Evolutionary conservation across 2,113 vertebrate species (phyloP).

Genomic region (Poeciliopsis retropinna): DNA sequence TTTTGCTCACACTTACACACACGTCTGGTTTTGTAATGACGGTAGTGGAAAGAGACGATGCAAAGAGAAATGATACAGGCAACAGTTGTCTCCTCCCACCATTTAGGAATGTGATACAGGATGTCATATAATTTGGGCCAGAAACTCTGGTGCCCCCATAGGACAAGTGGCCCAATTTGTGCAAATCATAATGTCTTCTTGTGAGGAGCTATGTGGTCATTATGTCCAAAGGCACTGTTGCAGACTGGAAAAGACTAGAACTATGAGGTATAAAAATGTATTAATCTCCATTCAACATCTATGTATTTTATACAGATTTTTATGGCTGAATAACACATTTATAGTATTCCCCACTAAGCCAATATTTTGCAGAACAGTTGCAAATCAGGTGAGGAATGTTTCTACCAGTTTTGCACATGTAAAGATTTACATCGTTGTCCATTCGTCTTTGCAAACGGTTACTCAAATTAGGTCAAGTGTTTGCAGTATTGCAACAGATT

Average conservation of each 20-base stretch:
- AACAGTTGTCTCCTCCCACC: neutral
- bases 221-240: neutral
- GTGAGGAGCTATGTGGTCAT: neutral
- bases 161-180: neutral
- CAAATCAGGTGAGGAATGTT: neutral
- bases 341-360: neutral
- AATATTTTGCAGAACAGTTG: neutral
- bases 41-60: constrained; percentile 38
- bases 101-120: constrained; percentile 1
- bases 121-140: neutral
- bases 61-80: neutral
- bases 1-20: constrained; percentile 15
- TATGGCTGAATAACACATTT: neutral
- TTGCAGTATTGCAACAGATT: neutral
- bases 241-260: too few relatives aligned
- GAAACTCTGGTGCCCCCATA: neutral
- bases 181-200: neutral
- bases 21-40: constrained; percentile 57
- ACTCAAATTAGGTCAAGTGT: neutral
- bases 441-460: neutral
- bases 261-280: neutral
- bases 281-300: neutral
- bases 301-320: neutral
- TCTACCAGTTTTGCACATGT: neutral
- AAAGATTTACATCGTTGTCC: neutral